phyloP scores from a whole-genome alignment of 1,140 invertebrate species.

The Bursaphelenchus mucronatus region DNA sequence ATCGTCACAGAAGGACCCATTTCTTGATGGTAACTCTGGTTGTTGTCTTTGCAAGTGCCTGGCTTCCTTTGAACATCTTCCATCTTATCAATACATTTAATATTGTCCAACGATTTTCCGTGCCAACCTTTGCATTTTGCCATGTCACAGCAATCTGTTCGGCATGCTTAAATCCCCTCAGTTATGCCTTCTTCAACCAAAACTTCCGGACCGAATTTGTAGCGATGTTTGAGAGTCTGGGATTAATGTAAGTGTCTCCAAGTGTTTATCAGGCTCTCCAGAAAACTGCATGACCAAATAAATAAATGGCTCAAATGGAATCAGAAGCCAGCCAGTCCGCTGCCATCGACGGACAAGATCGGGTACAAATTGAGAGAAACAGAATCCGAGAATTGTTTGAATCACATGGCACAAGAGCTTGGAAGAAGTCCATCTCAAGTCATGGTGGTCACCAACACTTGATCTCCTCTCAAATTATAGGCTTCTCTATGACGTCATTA shows the following conservation, averaged over 20 bases:
- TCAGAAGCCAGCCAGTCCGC: no score
- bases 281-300: constrained; percentile 23
- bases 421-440: no score
- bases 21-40: constrained; percentile 63
- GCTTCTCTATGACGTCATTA: no score
- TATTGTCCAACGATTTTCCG: constrained; percentile 42
- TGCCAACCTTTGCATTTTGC: constrained; percentile 65
- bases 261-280: constrained; percentile 2
- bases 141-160: constrained; percentile 54
- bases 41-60: constrained; percentile 61
- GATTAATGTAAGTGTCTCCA: constrained; percentile 36
- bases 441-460: no score
- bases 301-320: not conserved
- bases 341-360: no score
- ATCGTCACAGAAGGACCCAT: constrained; percentile 65
- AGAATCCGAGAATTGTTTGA: no score
- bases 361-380: no score
- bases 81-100: constrained; percentile 62
- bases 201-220: constrained; percentile 55
- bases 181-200: constrained; percentile 59
- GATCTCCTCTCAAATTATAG: no score
- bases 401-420: no score
- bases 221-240: constrained; percentile 46
- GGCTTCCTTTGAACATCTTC: constrained; percentile 66
- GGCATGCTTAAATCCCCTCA: constrained; percentile 54